Evolutionary conservation across 2,113 vertebrate species (phyloP).

Genomic region (Barnardius zonarius): DNA sequence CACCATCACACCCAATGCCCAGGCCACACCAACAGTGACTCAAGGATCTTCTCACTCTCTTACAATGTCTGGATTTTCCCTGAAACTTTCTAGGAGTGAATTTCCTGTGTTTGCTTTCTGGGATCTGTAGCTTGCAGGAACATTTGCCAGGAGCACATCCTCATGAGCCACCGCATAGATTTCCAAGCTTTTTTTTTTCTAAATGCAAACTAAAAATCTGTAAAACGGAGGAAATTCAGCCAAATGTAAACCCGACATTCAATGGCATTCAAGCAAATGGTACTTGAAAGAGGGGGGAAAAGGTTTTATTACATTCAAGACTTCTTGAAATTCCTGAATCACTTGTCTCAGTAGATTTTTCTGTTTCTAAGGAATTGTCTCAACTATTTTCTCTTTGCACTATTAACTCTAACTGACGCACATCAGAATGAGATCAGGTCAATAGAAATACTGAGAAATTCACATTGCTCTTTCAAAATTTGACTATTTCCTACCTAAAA

Average conservation of each 20-base stretch:
- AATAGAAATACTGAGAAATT: background rate
- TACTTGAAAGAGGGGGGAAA: background rate
- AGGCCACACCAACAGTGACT: background rate
- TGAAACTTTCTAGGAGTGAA: background rate
- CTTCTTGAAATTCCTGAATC: background rate
- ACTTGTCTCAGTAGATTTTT: background rate
- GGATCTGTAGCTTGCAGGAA: background rate
- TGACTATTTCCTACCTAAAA: background rate
- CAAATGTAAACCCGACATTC: slow-evolving; percentile 2
- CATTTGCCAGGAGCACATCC: background rate
- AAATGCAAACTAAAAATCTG: background rate
- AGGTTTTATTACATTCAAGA: background rate
- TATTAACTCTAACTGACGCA: background rate
- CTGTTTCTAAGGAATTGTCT: background rate
- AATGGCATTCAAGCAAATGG: slow-evolving; percentile 2
- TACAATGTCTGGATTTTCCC: background rate
- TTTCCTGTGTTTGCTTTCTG: background rate
- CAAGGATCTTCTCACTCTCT: background rate
- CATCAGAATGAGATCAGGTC: background rate
- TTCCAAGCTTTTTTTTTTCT: background rate
- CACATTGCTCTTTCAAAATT: background rate
- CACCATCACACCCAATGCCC: background rate
- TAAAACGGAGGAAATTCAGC: background rate
- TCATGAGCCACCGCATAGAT: background rate
- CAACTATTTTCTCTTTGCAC: background rate